These are phyloP conservation scores for Trilocha varians DNA, from an alignment of 2,888 invertebrate species.

Conservation along the genomic window DNA sequence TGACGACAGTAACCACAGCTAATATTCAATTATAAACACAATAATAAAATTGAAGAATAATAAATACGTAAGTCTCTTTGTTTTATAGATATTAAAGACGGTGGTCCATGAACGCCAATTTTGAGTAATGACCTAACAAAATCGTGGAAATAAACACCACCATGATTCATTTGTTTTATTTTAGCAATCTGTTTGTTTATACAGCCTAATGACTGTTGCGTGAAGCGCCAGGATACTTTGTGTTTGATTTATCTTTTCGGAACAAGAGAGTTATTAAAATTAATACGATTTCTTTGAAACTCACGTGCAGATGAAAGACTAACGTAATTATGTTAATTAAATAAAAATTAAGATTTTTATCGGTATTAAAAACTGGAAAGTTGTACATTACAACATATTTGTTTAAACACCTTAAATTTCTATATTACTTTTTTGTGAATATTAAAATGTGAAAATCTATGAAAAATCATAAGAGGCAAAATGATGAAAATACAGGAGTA, in stretches of 20 bases:
- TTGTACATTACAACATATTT: too few relatives aligned
- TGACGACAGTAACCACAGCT: too few relatives aligned
- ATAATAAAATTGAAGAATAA: not conserved
- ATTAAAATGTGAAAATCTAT: too few relatives aligned
- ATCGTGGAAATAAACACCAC: slow-evolving; percentile 24
- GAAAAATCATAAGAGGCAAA: too few relatives aligned
- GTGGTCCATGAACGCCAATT: slow-evolving; percentile 21
- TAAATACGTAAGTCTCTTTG: not conserved
- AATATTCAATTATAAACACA: too few relatives aligned
- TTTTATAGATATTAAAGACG: slow-evolving; percentile 5
- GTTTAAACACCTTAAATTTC: too few relatives aligned
- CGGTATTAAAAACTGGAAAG: too few relatives aligned
- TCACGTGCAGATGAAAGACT: too few relatives aligned
- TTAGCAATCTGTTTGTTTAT: slow-evolving; percentile 33
- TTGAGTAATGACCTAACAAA: slow-evolving; percentile 24
- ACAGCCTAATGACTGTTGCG: slow-evolving; percentile 29
- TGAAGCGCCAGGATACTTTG: slow-evolving; percentile 9
- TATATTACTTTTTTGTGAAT: too few relatives aligned
- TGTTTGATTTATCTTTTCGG: not conserved
- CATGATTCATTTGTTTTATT: slow-evolving; percentile 30
- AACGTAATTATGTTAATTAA: too few relatives aligned
- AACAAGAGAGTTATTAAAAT: not conserved
- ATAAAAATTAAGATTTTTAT: too few relatives aligned
- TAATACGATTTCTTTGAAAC: not conserved
- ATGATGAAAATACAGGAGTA: too few relatives aligned